Base-by-base conservation (phyloP, 2,797 vertebrate species). In the Chloroceryle amazona region DNA sequence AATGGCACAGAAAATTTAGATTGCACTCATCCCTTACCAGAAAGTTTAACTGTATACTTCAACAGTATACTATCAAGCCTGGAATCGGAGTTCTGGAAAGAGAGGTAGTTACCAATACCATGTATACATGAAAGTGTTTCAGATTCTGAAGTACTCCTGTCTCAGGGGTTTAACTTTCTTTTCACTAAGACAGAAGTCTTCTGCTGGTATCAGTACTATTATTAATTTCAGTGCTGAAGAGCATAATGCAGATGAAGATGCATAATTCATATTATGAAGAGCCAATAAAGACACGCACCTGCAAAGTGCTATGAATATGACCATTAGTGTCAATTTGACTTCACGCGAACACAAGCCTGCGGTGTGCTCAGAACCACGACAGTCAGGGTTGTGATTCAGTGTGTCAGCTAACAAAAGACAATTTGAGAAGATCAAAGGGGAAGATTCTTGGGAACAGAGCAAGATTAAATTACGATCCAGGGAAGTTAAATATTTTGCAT, bases 181-280 rank as follows among this genome's bases (percentile, higher is more conserved):
- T 95, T 88, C 91, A 81, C 61, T 89, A 29, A 91, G 90, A 68
- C 42, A n/a, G 31, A 57, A 60, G 37, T 46, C 33, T 89, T 80
- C 49, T 65, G 31, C 73, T 82, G 46, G 13, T 37, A 79, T 62
- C 65, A 71, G 44, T 46, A 81, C 54, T 74, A 22, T 66, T 85
- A 41, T 35, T 75, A 74, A 25, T 67, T 92, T 42, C 62, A 55
- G 23, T 31, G 17, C 23, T 72, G 39, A 87, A 80, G 22, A 87
- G 39, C 16, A 47, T 51, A 89, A 79, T 31, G 26, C n/a, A 87
- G 52, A 68, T 2, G 6, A 83, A 92, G 20, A 83, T 41, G n/a
- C 31, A 49, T 62, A 81, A 89, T 78, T 72, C 66, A 62, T 73
- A 18, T 46, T 66, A 8, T 8, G 41, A 86, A 28, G n/a, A 94